Evolutionary conservation across 2,113 vertebrate species (phyloP), one percentile per base, ranked within the genome.

Genomic region (Thalassarche chlororhynchos): DNA sequence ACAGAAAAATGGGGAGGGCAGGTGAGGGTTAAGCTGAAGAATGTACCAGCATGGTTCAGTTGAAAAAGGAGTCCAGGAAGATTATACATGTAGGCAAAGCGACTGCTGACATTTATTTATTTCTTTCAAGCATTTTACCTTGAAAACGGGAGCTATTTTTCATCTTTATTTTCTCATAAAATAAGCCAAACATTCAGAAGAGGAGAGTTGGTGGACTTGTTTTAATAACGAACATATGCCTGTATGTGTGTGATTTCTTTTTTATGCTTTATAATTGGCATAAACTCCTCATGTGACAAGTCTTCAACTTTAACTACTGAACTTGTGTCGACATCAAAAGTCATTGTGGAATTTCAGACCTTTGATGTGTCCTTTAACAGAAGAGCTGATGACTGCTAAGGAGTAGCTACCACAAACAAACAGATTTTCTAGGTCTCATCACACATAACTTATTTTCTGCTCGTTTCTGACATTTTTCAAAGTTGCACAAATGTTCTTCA

Each of bases 271-370:
- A 83, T 97, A 96, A 96, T 95, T 96, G 85, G 82, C 90, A 86
- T 94, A 95, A 96, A 91, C 84, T 92, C 62, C 70, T 91, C 62
- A 76, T 88, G 75, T 95, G 93, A 96, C 94, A 96, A 95, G 91
- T 87, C 85, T 92, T 95, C 87, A 91, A 88, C 86, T 93, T 95
- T 96, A 90, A 94, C 89, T 97, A 71, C 77, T 54, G 79, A 91
- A 90, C 90, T 92, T 95, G 77, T 84, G 80, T 86, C 1, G 34
- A 93, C 97, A 96, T 97, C 94, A 96, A 88, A 97, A 96, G 93
- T 97, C 83, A 72, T 86, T 84, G 68, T 96, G 93, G 94, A 95
- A 96, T 98, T 96, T 97, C 78, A 96, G 84, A 95, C 86, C 94
- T 96, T 97, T 97, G 96, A 96, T 96, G 95, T 97, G 57, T 94